Evolutionary conservation across 2,888 invertebrate genomes (phyloP).

Genomic region (Therioaphis trifolii): DNA sequence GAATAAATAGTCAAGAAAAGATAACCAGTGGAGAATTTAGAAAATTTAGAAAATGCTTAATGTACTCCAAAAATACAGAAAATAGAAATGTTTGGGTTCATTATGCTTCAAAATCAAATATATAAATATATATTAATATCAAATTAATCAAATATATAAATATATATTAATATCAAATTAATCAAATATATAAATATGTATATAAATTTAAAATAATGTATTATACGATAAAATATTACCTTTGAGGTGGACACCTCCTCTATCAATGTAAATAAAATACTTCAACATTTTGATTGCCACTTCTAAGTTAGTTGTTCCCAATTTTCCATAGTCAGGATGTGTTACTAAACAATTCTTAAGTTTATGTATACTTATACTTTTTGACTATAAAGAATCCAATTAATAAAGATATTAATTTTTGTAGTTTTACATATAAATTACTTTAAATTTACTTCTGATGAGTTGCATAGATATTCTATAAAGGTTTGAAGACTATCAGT

Average conservation of each 20-base stretch:
- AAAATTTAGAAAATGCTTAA: too few species aligned
- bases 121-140: too few species aligned
- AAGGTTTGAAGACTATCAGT: neutral
- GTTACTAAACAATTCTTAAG: neutral
- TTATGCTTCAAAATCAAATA: too few species aligned
- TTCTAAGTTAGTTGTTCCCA: slow-evolving; percentile 27
- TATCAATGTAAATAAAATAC: slow-evolving; percentile 52
- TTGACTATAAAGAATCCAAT: slow-evolving; percentile 2
- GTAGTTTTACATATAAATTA: neutral
- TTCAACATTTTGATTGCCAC: slow-evolving; percentile 45
- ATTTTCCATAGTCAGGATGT: slow-evolving; percentile 39
- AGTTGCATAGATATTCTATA: neutral
- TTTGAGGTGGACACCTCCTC: slow-evolving; percentile 37
- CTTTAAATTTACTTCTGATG: slow-evolving; percentile 16
- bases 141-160: too few species aligned
- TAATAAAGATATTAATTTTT: neutral
- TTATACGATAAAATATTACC: too few species aligned
- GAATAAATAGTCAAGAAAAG: too few species aligned
- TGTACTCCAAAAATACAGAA: too few species aligned
- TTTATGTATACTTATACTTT: neutral
- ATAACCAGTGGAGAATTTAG: too few species aligned
- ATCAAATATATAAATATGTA: too few species aligned
- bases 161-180: too few species aligned
- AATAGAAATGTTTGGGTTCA: too few species aligned
- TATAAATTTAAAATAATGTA: too few species aligned